phyloP scores from a whole-genome alignment of 2,888 invertebrate species.

The Incurvaria masculella region DNA sequence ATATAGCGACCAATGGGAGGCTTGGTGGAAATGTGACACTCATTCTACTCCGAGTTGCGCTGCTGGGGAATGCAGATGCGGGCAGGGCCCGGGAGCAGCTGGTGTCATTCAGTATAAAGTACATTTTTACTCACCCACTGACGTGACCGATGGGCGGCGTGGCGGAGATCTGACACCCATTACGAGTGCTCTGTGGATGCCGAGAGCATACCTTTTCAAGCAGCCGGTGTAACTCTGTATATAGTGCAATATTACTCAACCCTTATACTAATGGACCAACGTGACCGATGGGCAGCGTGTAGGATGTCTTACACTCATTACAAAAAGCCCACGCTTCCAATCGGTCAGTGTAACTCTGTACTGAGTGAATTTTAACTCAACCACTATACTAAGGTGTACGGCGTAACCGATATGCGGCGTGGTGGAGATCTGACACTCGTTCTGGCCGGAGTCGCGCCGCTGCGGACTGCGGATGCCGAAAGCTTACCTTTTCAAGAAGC shows the following conservation, averaged over 20 bases:
- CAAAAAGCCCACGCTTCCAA: too few relatives aligned
- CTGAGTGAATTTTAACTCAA: background rate
- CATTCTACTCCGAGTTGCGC: conserved; percentile 70
- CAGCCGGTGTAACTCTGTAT: too few relatives aligned
- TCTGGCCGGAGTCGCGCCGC: conserved; percentile 68
- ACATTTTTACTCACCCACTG: conserved; percentile 3
- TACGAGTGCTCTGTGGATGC: conserved; percentile 36
- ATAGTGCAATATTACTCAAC: too few relatives aligned
- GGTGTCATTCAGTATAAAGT: too few relatives aligned
- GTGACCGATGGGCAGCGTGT: too few relatives aligned
- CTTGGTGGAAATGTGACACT: conserved; percentile 80
- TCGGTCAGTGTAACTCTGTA: too few relatives aligned
- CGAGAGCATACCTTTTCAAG: conserved; percentile 73
- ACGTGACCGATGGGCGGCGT: conserved; percentile 53
- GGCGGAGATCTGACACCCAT: conserved; percentile 80
- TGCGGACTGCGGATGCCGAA: conserved; percentile 47
- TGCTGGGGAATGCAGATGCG: conserved; percentile 49
- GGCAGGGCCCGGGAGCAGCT: too few relatives aligned
- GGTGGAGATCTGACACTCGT: conserved; percentile 80
- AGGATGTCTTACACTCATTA: too few relatives aligned
- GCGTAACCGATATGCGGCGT: conserved; percentile 74
- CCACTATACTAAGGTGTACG: conserved; percentile 6
- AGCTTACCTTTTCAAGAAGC: too few relatives aligned
- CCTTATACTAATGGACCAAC: too few relatives aligned
- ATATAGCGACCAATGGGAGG: conserved; percentile 65